Base-by-base conservation (phyloP, 1,140 invertebrate species). In the Himalopsyche phryganea region DNA sequence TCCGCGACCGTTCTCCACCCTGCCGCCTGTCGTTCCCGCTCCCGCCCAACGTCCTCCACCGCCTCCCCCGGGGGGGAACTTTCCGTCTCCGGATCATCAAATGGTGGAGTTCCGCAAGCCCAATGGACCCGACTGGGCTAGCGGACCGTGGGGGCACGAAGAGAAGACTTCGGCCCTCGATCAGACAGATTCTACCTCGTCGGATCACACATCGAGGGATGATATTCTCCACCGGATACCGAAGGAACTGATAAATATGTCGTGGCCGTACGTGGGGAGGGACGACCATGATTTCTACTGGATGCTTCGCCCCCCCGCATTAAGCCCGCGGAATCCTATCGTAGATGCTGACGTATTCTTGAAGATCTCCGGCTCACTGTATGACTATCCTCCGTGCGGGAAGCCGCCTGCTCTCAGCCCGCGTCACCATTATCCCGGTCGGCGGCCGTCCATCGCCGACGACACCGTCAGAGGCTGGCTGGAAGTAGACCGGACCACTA, bases 271-370 rank as follows among this genome's bases (percentile, higher is more conserved):
- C 9, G 23, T 9, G 23, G 4, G 4, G 4, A 28, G 23, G 23
- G 4, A 28, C 23, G 23, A 28, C 23, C 3, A 3, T 28, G 23
- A 28, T 3, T 3, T 28, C 9, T 28, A 5, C 23, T 28, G 23
- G 23, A 9, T 9, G 23, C 4, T 28, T 3, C 23, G 23, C 1
- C 65, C 67, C 2, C 50, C 60, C 15, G 68, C 68, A 49, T 58
- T 75, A 40, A 74, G 71, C 1, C 74, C 74, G 15, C 68, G 74
- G 5, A 60, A 66, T 10, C 69, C 73, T 10, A 73, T 74, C n/a
- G 72, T 73, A 1, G 74, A 75, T 65, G 66, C 71, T 0, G 73
- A 71, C 48, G 55, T 68, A 36, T 74, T 72, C 67, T 72, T 50
- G 0, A 67, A 67, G 6, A 66, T 66, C 61, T 60, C 63, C 33